Percentiles rank a stretch among this genome's conserved stretches.
These are phyloP conservation scores for Neogobius melanostomus DNA, from an alignment of 2,113 vertebrate species.

Conservation along the genomic window DNA sequence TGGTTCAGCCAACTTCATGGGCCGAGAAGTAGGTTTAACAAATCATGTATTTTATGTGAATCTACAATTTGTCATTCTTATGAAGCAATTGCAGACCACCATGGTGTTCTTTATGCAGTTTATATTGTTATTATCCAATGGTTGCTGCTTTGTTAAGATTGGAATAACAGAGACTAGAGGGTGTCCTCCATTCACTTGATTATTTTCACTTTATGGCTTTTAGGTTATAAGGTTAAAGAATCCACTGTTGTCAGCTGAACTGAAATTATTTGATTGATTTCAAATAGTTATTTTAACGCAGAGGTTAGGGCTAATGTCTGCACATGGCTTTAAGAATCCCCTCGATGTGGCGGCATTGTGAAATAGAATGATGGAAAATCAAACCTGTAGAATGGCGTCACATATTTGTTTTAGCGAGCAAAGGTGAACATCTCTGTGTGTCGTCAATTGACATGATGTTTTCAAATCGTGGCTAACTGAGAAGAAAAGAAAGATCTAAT, in stretches of 20 bases:
- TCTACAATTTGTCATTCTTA: neutral
- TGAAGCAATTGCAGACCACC: neutral
- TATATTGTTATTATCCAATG: neutral
- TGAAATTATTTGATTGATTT: conserved; percentile 15
- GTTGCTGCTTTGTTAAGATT: no score
- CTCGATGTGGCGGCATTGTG: conserved; percentile 58
- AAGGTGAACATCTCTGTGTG: conserved; percentile 15
- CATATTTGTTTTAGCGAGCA: neutral
- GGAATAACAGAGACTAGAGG: no score
- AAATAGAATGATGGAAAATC: conserved; percentile 67
- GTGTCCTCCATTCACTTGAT: no score
- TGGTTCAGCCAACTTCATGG: conserved; percentile 9
- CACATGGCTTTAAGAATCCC: conserved; percentile 60
- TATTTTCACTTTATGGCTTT: no score
- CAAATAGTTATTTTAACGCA: no score
- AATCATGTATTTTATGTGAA: neutral
- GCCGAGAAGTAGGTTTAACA: neutral
- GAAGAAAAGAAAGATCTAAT: conserved; percentile 32
- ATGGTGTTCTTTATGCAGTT: neutral
- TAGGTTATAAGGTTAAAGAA: no score
- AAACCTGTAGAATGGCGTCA: neutral
- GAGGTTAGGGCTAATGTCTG: conserved; percentile 45
- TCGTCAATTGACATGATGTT: conserved; percentile 17
- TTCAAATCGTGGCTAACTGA: conserved; percentile 36
- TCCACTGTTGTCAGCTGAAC: no score